These are phyloP conservation scores for Drosophila azteca DNA, from an alignment of 1,140 invertebrate species.

Conservation along the genomic window DNA sequence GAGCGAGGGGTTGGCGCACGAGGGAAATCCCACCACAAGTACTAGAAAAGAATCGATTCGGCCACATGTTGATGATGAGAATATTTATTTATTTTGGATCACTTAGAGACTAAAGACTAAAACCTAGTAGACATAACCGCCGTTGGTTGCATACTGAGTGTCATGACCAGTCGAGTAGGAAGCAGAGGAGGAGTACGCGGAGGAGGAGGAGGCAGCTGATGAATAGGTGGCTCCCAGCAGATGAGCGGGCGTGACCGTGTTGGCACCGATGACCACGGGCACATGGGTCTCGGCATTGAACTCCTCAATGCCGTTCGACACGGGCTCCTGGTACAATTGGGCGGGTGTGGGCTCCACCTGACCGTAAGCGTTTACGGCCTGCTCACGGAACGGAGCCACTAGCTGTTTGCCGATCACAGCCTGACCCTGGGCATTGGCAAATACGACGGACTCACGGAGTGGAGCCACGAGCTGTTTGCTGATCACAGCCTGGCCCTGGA, in stretches of 20 bases:
- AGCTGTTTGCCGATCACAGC: no score
- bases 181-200: neutral
- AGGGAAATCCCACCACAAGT: no score
- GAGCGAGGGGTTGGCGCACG: no score
- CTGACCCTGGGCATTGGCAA: no score
- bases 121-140: constrained; percentile 67
- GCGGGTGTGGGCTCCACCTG: constrained; percentile 18
- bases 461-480: constrained; percentile 33
- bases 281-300: constrained; percentile 59
- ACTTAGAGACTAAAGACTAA: neutral
- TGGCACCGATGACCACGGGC: constrained; percentile 48
- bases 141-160: constrained; percentile 68
- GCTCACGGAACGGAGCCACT: no score
- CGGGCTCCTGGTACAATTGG: constrained; percentile 54
- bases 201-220: neutral
- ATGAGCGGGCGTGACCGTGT: constrained; percentile 57
- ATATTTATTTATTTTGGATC: neutral
- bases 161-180: constrained; percentile 11
- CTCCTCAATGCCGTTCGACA: constrained; percentile 65
- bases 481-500: constrained; percentile 28
- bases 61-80: neutral
- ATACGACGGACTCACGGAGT: no score
- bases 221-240: constrained; percentile 21
- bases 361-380: neutral
- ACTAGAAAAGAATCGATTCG: neutral